Conservation (phyloP, 2,797 vertebrate genomes). For the Sciaenops ocellatus region DNA sequence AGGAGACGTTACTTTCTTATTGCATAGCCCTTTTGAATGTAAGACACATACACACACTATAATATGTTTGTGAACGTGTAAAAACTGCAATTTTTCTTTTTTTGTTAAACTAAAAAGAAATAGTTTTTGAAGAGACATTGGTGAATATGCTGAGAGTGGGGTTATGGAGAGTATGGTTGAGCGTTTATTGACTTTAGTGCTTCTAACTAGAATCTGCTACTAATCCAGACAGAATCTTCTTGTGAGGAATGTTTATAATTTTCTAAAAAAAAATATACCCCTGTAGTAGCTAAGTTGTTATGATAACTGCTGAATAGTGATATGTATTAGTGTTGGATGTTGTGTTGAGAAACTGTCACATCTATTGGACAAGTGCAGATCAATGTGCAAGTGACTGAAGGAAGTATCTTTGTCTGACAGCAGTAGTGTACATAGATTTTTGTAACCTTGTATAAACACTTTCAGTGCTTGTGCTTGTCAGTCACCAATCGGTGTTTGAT, state of each 20-base stretch:
- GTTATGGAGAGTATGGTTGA: neutral
- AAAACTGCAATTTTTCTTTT: neutral
- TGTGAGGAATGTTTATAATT: no score
- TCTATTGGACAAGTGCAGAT: neutral
- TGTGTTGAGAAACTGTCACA: neutral
- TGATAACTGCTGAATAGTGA: neutral
- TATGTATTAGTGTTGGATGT: neutral
- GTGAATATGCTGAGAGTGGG: neutral
- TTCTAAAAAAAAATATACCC: neutral
- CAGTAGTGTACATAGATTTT: neutral
- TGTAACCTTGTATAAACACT: neutral
- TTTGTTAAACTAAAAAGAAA: neutral
- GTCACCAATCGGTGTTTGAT: neutral
- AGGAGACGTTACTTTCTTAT: neutral
- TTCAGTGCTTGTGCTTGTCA: no score
- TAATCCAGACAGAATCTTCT: conserved; percentile 5
- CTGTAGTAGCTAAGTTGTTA: neutral
- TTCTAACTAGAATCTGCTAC: neutral
- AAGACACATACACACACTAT: neutral
- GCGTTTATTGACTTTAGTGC: neutral
- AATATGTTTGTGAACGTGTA: neutral
- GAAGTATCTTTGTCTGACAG: neutral
- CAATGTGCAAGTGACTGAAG: neutral
- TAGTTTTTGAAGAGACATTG: neutral
- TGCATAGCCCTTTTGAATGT: neutral